A percentile compares a stretch with the other conserved stretches of the same genome.
These are phyloP conservation scores for Archilochus colubris DNA, from an alignment of 2,113 vertebrate genomes.

Conservation along the genomic window DNA sequence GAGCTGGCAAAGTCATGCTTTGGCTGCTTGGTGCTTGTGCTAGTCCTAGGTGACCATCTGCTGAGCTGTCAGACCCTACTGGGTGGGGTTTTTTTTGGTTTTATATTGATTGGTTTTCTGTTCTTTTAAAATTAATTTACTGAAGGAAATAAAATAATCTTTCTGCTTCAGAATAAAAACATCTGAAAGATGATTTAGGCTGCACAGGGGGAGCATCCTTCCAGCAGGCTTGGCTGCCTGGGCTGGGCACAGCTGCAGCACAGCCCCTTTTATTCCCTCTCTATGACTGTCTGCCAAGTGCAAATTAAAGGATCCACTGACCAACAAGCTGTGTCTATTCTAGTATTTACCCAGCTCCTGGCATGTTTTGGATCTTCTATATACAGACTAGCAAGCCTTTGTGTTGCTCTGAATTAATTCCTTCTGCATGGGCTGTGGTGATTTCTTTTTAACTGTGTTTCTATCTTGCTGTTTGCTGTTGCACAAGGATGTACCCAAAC, in stretches of 20 bases:
- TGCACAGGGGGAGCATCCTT: background rate
- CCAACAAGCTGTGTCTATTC: background rate
- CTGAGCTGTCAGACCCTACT: background rate
- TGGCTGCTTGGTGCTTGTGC: background rate
- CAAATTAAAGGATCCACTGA: background rate
- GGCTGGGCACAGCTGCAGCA: background rate
- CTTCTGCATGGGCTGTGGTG: background rate
- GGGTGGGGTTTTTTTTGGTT: background rate
- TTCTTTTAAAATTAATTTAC: conserved; percentile 14
- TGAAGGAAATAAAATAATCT: background rate
- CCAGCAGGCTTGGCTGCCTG: background rate
- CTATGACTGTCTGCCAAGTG: background rate
- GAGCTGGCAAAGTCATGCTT: background rate
- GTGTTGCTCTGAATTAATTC: background rate
- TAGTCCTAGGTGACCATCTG: conserved; percentile 40
- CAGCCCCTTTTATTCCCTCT: background rate
- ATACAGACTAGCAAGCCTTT: background rate
- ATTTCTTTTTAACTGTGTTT: background rate
- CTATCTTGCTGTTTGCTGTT: background rate
- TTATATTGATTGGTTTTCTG: conserved; percentile 10
- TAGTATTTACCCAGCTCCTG: background rate
- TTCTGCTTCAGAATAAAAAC: background rate
- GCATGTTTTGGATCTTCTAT: background rate
- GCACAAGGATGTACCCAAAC: background rate
- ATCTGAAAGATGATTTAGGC: background rate